phyloP scores from a whole-genome alignment of 2,888 invertebrate genomes.

The Gari tellinella region DNA sequence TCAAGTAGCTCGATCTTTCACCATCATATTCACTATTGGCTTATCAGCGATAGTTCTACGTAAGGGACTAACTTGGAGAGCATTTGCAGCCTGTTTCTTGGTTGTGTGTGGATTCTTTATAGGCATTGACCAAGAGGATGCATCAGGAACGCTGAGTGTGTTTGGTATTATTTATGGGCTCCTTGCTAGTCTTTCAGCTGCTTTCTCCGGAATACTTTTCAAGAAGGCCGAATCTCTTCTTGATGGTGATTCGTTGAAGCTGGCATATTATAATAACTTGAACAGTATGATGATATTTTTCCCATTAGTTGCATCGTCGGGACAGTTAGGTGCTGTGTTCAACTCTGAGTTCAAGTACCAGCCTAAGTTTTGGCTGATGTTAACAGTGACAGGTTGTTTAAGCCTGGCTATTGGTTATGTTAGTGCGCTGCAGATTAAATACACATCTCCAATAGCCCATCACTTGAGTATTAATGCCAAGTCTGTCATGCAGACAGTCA shows the following conservation, averaged over 20 bases:
- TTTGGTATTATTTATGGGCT: slow-evolving; percentile 82
- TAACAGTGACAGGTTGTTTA: slow-evolving; percentile 78
- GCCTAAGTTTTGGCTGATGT: slow-evolving; percentile 73
- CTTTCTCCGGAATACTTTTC: slow-evolving; percentile 82
- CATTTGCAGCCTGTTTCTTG: slow-evolving; percentile 76
- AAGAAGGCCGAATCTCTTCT: slow-evolving; percentile 78
- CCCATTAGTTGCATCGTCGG: slow-evolving; percentile 78
- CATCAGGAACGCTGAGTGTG: slow-evolving; percentile 78
- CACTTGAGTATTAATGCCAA: slow-evolving; percentile 83
- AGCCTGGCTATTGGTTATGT: slow-evolving; percentile 82
- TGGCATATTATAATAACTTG: slow-evolving; percentile 80
- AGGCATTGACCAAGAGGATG: slow-evolving; percentile 82
- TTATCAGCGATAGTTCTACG: slow-evolving; percentile 78
- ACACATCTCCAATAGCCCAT: slow-evolving; percentile 83
- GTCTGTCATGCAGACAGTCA: slow-evolving; percentile 82
- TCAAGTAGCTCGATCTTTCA: slow-evolving; percentile 83
- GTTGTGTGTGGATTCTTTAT: slow-evolving; percentile 82
- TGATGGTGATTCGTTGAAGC: slow-evolving; percentile 76
- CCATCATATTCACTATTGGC: slow-evolving; percentile 82
- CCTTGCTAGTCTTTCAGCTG: slow-evolving; percentile 81
- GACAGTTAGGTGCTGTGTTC: slow-evolving; percentile 75
- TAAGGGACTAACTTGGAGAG: slow-evolving; percentile 67
- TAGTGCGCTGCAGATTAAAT: slow-evolving; percentile 82
- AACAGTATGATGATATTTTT: slow-evolving; percentile 79
- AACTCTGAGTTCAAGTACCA: slow-evolving; percentile 58